Evolutionary conservation across 2,888 invertebrate species (phyloP).

Genomic region (Cotesia congregata): DNA sequence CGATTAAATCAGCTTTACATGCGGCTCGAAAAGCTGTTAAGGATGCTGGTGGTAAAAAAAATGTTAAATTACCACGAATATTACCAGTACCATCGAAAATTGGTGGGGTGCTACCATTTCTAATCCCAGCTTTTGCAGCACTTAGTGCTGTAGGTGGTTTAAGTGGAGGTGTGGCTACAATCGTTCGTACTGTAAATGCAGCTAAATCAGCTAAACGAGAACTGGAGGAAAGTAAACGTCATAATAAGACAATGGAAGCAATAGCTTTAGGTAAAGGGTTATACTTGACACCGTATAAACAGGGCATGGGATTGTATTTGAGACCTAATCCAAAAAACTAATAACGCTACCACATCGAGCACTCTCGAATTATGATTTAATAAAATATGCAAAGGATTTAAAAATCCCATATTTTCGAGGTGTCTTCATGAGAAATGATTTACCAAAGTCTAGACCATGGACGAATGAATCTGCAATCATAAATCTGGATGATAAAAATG

Average conservation of each 20-base stretch:
- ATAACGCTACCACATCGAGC: slow-evolving; percentile 46
- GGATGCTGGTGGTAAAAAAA: slow-evolving; percentile 35
- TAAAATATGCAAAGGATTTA: slow-evolving; percentile 41
- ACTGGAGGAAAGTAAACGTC: slow-evolving; percentile 57
- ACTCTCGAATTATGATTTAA: slow-evolving; percentile 55
- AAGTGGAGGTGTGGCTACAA: slow-evolving; percentile 33
- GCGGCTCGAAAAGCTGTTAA: slow-evolving; percentile 41
- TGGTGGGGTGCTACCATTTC: slow-evolving; percentile 51
- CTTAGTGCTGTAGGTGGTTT: slow-evolving; percentile 43
- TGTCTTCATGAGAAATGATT: slow-evolving; percentile 37
- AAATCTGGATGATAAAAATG: slow-evolving; percentile 40
- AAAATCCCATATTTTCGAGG: slow-evolving; percentile 52
- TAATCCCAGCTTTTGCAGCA: neutral
- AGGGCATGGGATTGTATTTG: slow-evolving; percentile 49
- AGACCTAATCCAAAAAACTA: slow-evolving; percentile 46
- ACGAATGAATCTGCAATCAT: slow-evolving; percentile 43
- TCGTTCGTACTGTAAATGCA: slow-evolving; percentile 60
- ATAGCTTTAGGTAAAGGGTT: slow-evolving; percentile 53
- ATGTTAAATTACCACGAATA: neutral
- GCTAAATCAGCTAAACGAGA: slow-evolving; percentile 56
- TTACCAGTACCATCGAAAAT: slow-evolving; percentile 16
- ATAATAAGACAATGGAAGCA: slow-evolving; percentile 61
- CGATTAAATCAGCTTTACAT: slow-evolving; percentile 40
- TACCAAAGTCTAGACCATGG: slow-evolving; percentile 15
- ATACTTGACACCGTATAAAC: slow-evolving; percentile 51